Evolutionary conservation across 2,113 vertebrate species (phyloP).

Genomic region (Echinops telfairi): DNA sequence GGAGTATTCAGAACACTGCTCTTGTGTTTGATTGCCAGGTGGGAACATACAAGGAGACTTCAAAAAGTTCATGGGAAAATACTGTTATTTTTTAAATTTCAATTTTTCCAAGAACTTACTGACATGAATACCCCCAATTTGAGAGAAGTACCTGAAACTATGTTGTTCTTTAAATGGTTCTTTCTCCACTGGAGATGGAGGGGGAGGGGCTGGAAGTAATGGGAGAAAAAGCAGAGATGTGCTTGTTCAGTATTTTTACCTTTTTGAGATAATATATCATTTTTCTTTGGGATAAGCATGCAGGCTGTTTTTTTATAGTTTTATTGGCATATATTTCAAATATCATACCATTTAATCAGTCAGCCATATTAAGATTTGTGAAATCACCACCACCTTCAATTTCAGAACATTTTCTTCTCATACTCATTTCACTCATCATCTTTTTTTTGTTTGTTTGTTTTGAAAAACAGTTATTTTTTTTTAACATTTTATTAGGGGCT

Average conservation of each 20-base stretch:
- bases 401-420: neutral
- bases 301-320: no score
- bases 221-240: neutral
- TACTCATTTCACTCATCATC: no score
- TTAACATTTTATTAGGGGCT: no score
- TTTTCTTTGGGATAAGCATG: neutral
- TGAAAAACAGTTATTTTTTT: no score
- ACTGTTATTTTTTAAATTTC: no score
- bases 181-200: neutral
- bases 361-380: no score
- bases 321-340: no score
- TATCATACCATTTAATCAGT: no score
- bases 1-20: neutral
- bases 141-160: neutral
- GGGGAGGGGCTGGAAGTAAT: conserved; percentile 3
- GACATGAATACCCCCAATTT: neutral
- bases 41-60: neutral
- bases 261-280: neutral
- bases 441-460: no score
- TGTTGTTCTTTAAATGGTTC: conserved; percentile 25
- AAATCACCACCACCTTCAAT: no score
- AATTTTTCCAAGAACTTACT: no score
- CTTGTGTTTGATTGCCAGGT: neutral
- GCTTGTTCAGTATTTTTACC: neutral
- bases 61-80: no score